These are phyloP conservation scores for Muscicapa comitata DNA, from an alignment of 2,797 vertebrate genomes.

Conservation along the genomic window DNA sequence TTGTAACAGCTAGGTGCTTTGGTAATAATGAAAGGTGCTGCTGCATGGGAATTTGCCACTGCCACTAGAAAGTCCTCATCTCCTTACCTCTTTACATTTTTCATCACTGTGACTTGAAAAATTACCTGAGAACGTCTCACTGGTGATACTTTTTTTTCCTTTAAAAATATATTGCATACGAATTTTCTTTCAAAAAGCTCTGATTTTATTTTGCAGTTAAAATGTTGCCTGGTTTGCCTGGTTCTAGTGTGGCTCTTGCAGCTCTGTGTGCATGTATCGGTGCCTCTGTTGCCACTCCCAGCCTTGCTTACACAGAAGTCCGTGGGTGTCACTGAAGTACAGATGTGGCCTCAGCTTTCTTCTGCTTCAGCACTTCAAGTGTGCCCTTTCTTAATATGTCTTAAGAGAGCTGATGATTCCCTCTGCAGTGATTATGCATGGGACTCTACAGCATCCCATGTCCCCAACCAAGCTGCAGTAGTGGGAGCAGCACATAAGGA, in stretches of 20 bases:
- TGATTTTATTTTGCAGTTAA: not conserved
- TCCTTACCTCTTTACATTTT: not conserved
- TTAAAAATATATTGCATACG: fast-evolving
- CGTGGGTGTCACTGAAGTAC: not conserved
- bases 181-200: not conserved
- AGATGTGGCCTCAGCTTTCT: not conserved
- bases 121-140: not conserved
- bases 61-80: not conserved
- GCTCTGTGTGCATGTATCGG: fast-evolving
- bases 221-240: fast-evolving
- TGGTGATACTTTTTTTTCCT: not conserved
- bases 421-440: fast-evolving
- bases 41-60: not conserved
- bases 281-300: not conserved
- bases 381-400: not conserved
- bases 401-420: not conserved
- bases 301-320: not conserved
- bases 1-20: not conserved
- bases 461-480: not conserved
- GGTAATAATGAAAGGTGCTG: not conserved
- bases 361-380: not conserved
- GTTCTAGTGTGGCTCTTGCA: not conserved
- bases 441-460: fast-evolving
- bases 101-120: not conserved
- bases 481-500: not conserved